Evolutionary conservation across 2,888 invertebrate species (phyloP).

Genomic region (Peribatodes rhomboidaria): DNA sequence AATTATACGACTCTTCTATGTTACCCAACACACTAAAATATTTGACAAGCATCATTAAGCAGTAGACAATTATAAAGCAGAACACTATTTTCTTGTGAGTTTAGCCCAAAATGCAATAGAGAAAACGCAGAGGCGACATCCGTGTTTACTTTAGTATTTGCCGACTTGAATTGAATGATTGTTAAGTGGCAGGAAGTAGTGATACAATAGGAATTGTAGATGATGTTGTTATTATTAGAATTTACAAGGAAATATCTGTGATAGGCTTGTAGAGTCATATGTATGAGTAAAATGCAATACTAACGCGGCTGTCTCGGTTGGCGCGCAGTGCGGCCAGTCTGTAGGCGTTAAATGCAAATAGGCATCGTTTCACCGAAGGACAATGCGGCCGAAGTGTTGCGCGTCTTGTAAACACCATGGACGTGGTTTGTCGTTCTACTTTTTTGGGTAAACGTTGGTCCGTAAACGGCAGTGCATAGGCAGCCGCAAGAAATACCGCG

Average conservation of each 20-base stretch:
- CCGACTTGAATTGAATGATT: constrained; percentile 58
- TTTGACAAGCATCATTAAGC: constrained; percentile 38
- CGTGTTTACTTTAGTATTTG: constrained; percentile 65
- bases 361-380: constrained; percentile 76
- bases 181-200: constrained; percentile 55
- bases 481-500: constrained; percentile 78
- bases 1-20: constrained; percentile 20
- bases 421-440: constrained; percentile 82
- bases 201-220: constrained; percentile 30
- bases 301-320: constrained; percentile 53
- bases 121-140: constrained; percentile 58
- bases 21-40: constrained; percentile 38
- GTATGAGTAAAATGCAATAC: constrained; percentile 73
- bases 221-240: constrained; percentile 39
- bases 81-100: constrained; percentile 52
- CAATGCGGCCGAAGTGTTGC: constrained; percentile 81
- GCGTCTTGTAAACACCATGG: constrained; percentile 81
- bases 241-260: constrained; percentile 35
- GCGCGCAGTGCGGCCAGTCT: constrained; percentile 51
- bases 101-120: constrained; percentile 57
- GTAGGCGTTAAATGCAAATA: constrained; percentile 83
- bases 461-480: constrained; percentile 81
- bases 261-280: constrained; percentile 48
- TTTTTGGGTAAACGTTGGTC: constrained; percentile 83
- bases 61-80: constrained; percentile 38